Base-by-base conservation (phyloP, 2,888 invertebrate species). In the Tetragnatha montana region DNA sequence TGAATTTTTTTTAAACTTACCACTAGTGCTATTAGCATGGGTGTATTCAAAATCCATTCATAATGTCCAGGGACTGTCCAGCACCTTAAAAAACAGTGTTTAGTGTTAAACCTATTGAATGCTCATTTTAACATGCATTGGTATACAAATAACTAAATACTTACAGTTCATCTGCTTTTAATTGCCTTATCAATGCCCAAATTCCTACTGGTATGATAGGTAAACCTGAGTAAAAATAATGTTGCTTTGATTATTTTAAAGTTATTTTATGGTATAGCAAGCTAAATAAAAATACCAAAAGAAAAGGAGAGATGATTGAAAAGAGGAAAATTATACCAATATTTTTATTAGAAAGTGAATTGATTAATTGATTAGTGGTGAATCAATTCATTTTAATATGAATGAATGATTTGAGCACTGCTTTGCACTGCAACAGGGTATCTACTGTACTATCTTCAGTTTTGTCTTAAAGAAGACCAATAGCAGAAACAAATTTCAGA, bases 11-110 rank as follows among this genome's bases (percentile, higher is more conserved):
- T 21, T 12, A 22, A 73, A 60, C 79, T 22, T 81, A 90, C 90
- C 75, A 90, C 49, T 71, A 90, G 35, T 8, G 90, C 90, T 22
- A 80, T 21, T n/a, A 90, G 70, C 90, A 87, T 84, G 19, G 90
- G 90, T 21, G 75, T 60, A 50, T 80, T 71, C 71, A 90, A 22
- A 10, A 90, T 79, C 90, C 90, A 90, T 68, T 90, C 90, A 80
- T 69, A 87, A 14, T 90, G 22, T 21, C 73, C 79, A 8, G 90
- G 90, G 14, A 83, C 84, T 3, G 81, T 90, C 90, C 90, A 90
- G 50, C 90, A 90, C 47, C 90, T 90, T 19, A 6, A 60, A 10
- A 60, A 17, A 60, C 12, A 8, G 17, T 60, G 6, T 60, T 8
- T 35, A 35, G 35, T 35, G 35, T 4, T 2, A 35, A 60, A 60